Conservation (phyloP, 2,113 vertebrate genomes). For the Erinaceus europaeus region DNA sequence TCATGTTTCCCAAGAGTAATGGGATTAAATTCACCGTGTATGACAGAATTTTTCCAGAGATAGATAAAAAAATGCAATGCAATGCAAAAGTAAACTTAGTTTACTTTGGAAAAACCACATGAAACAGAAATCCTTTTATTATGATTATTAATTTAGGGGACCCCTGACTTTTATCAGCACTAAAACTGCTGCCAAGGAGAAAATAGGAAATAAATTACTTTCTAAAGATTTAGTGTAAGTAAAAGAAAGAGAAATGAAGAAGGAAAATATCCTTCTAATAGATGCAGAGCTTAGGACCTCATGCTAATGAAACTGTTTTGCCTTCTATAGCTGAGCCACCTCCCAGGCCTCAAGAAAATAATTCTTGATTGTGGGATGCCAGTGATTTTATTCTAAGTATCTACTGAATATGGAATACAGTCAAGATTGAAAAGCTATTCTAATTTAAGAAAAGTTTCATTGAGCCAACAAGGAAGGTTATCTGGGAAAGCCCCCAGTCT, state of each 20-base stretch:
- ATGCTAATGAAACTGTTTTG: too few species aligned
- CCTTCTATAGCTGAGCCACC: too few species aligned
- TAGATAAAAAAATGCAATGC: neutral
- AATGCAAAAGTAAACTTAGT: neutral
- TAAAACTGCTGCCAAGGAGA: neutral
- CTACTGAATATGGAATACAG: neutral
- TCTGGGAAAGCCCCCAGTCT: too few species aligned
- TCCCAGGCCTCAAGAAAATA: too few species aligned
- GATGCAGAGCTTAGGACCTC: too few species aligned
- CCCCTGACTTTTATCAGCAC: neutral
- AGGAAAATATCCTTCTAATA: too few species aligned
- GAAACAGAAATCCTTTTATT: neutral
- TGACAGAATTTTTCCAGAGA: constrained; percentile 15
- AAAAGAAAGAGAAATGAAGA: too few species aligned
- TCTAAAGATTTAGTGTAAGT: too few species aligned
- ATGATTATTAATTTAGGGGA: neutral
- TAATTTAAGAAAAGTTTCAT: neutral
- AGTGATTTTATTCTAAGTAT: neutral
- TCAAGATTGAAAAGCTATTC: neutral
- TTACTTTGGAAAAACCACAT: neutral
- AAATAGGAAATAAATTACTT: neutral
- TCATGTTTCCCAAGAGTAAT: neutral
- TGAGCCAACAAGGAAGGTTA: too few species aligned
- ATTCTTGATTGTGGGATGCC: too few species aligned
- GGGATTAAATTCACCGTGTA: constrained; percentile 11